A percentile compares a stretch with the other conserved stretches of the same genome.
Evolutionary conservation across 2,113 vertebrate species (phyloP).

Genomic region (Silurus glanis): DNA sequence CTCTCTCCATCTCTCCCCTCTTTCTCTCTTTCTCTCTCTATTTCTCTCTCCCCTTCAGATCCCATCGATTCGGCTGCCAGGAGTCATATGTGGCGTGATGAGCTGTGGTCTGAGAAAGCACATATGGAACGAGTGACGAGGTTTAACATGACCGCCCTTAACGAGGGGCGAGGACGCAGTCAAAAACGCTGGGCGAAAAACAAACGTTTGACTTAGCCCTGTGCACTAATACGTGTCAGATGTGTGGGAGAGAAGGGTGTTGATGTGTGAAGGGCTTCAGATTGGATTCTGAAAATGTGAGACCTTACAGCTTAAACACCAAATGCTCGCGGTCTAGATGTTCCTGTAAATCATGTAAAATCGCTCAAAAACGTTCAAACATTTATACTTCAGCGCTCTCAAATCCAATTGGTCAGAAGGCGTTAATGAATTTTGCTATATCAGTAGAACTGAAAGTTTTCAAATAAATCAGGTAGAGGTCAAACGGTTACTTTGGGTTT

Average conservation of each 20-base stretch:
- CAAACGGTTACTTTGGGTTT: neutral
- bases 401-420: neutral
- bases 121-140: slow-evolving; percentile 46
- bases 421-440: neutral
- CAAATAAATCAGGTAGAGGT: neutral
- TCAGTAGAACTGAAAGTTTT: neutral
- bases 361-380: neutral
- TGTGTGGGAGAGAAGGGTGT: slow-evolving; percentile 45
- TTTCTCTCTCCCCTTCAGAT: slow-evolving; percentile 16
- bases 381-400: neutral
- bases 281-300: slow-evolving; percentile 27
- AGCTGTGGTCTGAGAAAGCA: slow-evolving; percentile 44
- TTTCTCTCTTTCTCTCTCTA: slow-evolving; percentile 7
- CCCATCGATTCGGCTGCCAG: slow-evolving; percentile 44
- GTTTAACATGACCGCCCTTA: slow-evolving; percentile 41
- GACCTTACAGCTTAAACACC: neutral
- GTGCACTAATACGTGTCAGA: slow-evolving; percentile 41
- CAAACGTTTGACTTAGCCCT: slow-evolving; percentile 18
- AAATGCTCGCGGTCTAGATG: neutral
- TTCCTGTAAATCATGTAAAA: neutral
- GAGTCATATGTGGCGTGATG: slow-evolving; percentile 48
- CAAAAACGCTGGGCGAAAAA: slow-evolving; percentile 23
- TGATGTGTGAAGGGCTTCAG: slow-evolving; percentile 38
- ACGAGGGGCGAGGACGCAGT: slow-evolving; percentile 38
- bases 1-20: slow-evolving; percentile 58